Evolutionary conservation across 1,140 invertebrate genomes (phyloP), one percentile per base, ranked within the genome.

Genomic region (Tyrophagus putrescentiae): DNA sequence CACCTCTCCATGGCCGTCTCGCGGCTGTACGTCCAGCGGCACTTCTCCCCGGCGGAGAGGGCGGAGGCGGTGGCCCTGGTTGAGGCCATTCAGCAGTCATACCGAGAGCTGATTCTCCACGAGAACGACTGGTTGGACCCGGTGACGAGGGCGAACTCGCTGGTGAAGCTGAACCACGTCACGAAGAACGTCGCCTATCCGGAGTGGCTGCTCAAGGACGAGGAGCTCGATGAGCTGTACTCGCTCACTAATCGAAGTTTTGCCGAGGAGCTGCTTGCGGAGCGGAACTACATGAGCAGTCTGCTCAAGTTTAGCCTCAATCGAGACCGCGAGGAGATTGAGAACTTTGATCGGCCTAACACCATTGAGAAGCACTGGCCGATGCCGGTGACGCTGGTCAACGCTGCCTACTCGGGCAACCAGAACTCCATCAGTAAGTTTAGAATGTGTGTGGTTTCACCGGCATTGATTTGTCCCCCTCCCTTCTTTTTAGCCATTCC

Each of bases 371-470:
- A 59, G 44, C n/a, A 36, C 48, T 18, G 64, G 57, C n/a, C 58
- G 59, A 18, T 63, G 63, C 11, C 44, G 33, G 7, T 60, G 42
- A 41, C 64, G 48, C n/a, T 64, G 29, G 70, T 72, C 1, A 81
- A 79, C 64, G 76, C 79, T 9, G 82, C 79, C 69, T 82, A 82
- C 68, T 76, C 78, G 65, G 73, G 76, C 2, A 76, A 77, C 54
- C 73, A 78, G 54, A 82, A 82, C 66, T 59, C 53, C 57, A 64
- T 57, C 52, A 63, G 29, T 64, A 62, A 16, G 56, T n/a, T n/a
- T n/a, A n/a, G n/a, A n/a, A n/a, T n/a, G n/a, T n/a, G n/a, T n/a
- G n/a, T n/a, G n/a, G n/a, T n/a, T n/a, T n/a, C n/a, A n/a, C n/a
- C n/a, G n/a, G n/a, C n/a, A n/a, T n/a, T n/a, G n/a, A n/a, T n/a